Percentiles rank a stretch among this genome's conserved stretches.
Evolutionary conservation across 2,797 vertebrate species (phyloP).

Genomic region (Channallabes apus): DNA sequence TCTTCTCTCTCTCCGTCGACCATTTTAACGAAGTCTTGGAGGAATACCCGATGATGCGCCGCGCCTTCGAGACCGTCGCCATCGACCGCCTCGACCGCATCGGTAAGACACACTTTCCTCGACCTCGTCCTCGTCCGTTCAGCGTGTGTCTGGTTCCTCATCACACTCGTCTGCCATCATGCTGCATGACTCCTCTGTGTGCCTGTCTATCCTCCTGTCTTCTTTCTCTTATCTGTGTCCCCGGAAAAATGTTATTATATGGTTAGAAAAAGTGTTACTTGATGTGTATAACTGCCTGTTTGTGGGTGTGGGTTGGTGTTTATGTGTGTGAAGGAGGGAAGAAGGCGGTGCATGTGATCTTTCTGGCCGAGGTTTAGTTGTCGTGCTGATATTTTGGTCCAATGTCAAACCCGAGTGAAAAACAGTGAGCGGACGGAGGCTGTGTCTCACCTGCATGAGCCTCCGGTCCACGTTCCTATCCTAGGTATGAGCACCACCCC

Average conservation of each 20-base stretch:
- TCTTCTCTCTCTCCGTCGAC: slow-evolving; percentile 97
- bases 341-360: slow-evolving; percentile 79
- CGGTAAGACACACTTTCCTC: slow-evolving; percentile 76
- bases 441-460: slow-evolving; percentile 82
- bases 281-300: neutral
- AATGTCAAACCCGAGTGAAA: slow-evolving; percentile 1
- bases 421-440: slow-evolving; percentile 74
- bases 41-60: slow-evolving; percentile 99
- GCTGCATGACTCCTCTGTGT: slow-evolving; percentile 76
- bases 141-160: slow-evolving; percentile 65
- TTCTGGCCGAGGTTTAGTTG: slow-evolving; percentile 70
- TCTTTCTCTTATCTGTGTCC: slow-evolving; percentile 16
- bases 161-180: slow-evolving; percentile 76
- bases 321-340: slow-evolving; percentile 7
- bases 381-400: slow-evolving; percentile 29
- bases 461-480: slow-evolving; percentile 76
- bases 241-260: neutral
- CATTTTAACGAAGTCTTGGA: slow-evolving; percentile 99
- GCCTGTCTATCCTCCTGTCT: slow-evolving; percentile 50
- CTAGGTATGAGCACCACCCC: slow-evolving; percentile 84
- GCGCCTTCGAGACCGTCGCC: slow-evolving; percentile 93
- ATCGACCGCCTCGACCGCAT: slow-evolving; percentile 96
- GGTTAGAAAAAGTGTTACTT: neutral
- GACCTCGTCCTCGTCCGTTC: slow-evolving; percentile 55
- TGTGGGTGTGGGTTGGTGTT: slow-evolving; percentile 14